These are phyloP conservation scores for Aepyceros melampus DNA, from an alignment of 2,113 vertebrate species.

Conservation along the genomic window DNA sequence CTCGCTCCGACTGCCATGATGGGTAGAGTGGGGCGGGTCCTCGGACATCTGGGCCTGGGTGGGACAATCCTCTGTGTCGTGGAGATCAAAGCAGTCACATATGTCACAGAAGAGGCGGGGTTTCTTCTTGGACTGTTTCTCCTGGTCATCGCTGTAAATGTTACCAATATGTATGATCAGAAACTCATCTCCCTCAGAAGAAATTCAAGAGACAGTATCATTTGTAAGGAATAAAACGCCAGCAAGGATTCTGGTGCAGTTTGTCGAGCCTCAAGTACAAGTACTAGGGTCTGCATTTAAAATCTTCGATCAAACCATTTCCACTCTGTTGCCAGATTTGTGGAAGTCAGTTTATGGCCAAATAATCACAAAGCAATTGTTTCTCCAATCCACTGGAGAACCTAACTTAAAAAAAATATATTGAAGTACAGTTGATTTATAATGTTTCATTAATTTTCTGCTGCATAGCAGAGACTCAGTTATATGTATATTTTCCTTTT, in stretches of 20 bases:
- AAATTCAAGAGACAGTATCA: not conserved
- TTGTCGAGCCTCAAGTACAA: not conserved
- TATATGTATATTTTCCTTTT: not conserved
- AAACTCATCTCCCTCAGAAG: not conserved
- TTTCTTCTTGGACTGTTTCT: slow-evolving; percentile 89
- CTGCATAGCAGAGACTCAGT: not conserved
- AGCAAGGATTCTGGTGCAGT: not conserved
- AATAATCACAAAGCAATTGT: not conserved
- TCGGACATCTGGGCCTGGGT: slow-evolving; percentile 92
- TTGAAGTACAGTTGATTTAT: not conserved
- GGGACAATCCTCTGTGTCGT: slow-evolving; percentile 97
- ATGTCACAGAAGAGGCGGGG: slow-evolving; percentile 98
- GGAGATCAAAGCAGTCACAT: slow-evolving; percentile 97
- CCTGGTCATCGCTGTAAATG: slow-evolving; percentile 79
- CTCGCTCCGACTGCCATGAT: slow-evolving; percentile 92
- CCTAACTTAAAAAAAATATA: not conserved
- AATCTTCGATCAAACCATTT: not conserved
- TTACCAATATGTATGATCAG: not conserved
- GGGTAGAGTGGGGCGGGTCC: slow-evolving; percentile 91
- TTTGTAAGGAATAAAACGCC: not conserved
- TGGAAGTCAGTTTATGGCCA: not conserved
- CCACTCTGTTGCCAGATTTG: not conserved
- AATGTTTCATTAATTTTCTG: not conserved
- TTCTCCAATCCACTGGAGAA: not conserved
- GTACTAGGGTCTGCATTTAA: not conserved